phyloP scores from a whole-genome alignment of 1,140 invertebrate genomes.

The Drosophila mauritiana region DNA sequence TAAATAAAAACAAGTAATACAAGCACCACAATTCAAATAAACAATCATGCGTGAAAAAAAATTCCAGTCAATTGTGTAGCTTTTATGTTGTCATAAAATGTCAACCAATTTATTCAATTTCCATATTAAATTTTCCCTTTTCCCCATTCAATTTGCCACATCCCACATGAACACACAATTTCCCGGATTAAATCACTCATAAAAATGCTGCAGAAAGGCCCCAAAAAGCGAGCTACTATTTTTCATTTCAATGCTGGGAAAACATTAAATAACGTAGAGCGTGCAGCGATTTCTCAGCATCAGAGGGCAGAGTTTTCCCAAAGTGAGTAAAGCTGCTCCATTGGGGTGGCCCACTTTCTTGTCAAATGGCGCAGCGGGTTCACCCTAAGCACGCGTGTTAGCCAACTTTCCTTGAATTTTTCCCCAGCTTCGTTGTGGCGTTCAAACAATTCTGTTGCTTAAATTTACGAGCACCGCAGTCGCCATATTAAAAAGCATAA shows the following conservation, averaged over 20 bases:
- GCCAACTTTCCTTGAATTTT: neutral
- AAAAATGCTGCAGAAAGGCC: slow-evolving; percentile 2
- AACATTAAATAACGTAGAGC: slow-evolving; percentile 38
- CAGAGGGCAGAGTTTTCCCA: slow-evolving; percentile 43
- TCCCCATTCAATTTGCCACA: slow-evolving; percentile 13
- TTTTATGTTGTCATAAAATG: slow-evolving; percentile 21
- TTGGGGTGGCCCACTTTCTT: slow-evolving; percentile 61
- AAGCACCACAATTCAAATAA: neutral
- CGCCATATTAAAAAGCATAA: slow-evolving; percentile 78
- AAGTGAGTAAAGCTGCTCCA: slow-evolving; percentile 63
- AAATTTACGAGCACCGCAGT: slow-evolving; percentile 72
- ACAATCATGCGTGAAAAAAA: neutral
- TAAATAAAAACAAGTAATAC: no score
- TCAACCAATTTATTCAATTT: slow-evolving; percentile 17
- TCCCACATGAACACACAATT: slow-evolving; percentile 16
- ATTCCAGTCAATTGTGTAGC: neutral
- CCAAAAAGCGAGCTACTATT: slow-evolving; percentile 7
- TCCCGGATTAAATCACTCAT: slow-evolving; percentile 24
- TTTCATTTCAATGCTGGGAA: slow-evolving; percentile 24
- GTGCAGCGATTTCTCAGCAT: slow-evolving; percentile 31
- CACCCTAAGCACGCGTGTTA: slow-evolving; percentile 19
- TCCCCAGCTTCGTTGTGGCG: neutral
- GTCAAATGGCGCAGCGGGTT: slow-evolving; percentile 60
- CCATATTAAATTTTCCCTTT: slow-evolving; percentile 19
- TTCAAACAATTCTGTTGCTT: slow-evolving; percentile 52